Base-by-base conservation (phyloP, 2,113 vertebrate species). In the Nycticebus coucang region DNA sequence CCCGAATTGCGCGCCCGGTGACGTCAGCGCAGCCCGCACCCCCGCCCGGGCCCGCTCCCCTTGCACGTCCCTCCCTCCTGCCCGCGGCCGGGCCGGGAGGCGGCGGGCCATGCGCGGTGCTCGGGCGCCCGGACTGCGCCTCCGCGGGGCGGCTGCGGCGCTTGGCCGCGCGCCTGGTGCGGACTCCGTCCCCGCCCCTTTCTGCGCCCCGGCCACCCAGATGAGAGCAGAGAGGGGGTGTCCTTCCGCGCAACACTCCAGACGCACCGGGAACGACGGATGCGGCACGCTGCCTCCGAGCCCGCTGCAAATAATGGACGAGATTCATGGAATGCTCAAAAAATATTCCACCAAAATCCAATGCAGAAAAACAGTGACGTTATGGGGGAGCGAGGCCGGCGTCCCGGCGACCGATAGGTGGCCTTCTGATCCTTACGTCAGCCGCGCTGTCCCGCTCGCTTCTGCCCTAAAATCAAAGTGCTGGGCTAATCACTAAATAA, bases 1-100 rank as follows among this genome's bases (percentile, higher is more conserved):
- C 97, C 98, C 89, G 96, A 98, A 97, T 97, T 53, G 98, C 98
- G 98, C 98, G 97, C 98, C 97, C 97, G 86, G 96, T 98, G 98
- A 98, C 98, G 98, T 98, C 98, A 98, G 98, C 97, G 80, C 95
- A 95, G 95, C 97, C 97, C 62, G 79, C 96, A 89, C 96, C 97
- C 95, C 91, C 11, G 64, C 82, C 90, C 84, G 26, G 91, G 94
- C 78, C 79, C 94, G 13, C 93, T 94, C 79, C 78, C 87, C 83
- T 90, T 79, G 87, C 87, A 9, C 1, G n/a, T 45, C 62, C 86
- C 79, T n/a, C 82, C 66, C 82, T 78, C 60, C 60, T 35, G 33
- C 66, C 57, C 55, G 26, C 22, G 30, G 95, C 72, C 72, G 74
- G 66, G 88, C 86, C 15, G 55, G 24, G 35, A 72, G 37, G 69